Evolutionary conservation across 2,113 vertebrate genomes (phyloP), one percentile per base, ranked within the genome.

Genomic region (Numida meleagris): DNA sequence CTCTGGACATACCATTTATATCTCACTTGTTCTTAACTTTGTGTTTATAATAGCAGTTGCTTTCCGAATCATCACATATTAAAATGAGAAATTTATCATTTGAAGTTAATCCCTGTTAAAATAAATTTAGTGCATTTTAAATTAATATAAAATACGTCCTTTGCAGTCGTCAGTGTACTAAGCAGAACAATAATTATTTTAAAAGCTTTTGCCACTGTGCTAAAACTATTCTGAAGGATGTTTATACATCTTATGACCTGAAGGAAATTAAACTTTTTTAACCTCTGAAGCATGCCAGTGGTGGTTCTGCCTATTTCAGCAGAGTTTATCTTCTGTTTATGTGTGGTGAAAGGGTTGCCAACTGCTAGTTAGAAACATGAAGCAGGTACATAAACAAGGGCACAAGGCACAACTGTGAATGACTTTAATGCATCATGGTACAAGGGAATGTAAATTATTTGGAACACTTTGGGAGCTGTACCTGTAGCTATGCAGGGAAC

Each of bases 321-420:
- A 2, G 58, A 74, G 76, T 86, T 90, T 72, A 45, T 77, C 74
- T 95, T 65, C 79, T 83, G 68, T 86, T 94, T 85, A 50, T 55
- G 75, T 34, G 42, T 15, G 33, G 85, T 95, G 79, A 65, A 95
- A 91, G 42, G 55, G 81, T 90, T 90, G 89, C 90, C 55, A 86
- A 72, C 91, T 82, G 34, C 87, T 63, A 4, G 59, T 65, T 83
- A 83, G 85, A 91, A 83, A 77, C 48, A 36, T 51, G 81, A 86
- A 72, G n/a, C 74, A 58, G 67, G 50, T 50, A 43, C 79, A 70
- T 65, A 61, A 92, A 61, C 31, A 75, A 55, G 72, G 42, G 57
- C 43, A 63, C 38, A 51, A 6, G 11, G 24, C 72, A 45, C 85
- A 57, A 48, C 51, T 65, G n/a, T 57, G 88, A 68, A 48, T 67